phyloP scores from a whole-genome alignment of 2,113 vertebrate species.

The Aphelocoma coerulescens region DNA sequence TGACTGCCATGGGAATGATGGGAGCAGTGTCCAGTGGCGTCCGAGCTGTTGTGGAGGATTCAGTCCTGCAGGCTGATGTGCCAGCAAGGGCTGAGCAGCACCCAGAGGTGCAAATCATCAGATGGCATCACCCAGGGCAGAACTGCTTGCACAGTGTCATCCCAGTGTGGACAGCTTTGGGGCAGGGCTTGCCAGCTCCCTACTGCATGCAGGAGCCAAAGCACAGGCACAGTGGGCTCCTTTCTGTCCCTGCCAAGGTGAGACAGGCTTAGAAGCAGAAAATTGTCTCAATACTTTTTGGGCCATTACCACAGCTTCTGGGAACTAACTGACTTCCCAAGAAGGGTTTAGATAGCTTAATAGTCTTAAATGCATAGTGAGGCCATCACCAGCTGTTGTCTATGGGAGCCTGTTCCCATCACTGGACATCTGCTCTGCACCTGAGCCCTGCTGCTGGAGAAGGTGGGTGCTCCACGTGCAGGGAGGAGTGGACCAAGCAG shows the following conservation, averaged over 20 bases:
- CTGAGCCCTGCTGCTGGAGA: fast-evolving
- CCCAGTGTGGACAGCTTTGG: not conserved
- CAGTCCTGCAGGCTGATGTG: fast-evolving
- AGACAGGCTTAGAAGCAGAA: not conserved
- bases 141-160: not conserved
- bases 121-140: not conserved
- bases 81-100: not conserved
- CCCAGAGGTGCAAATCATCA: not conserved
- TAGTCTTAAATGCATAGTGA: not conserved
- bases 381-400: not conserved
- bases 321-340: not conserved
- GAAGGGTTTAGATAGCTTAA: not conserved
- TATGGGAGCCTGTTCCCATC: not conserved
- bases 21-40: not conserved
- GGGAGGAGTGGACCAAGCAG: not conserved
- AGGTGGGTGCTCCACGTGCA: not conserved
- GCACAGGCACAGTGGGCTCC: not conserved
- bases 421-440: not conserved
- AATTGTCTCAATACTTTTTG: not conserved
- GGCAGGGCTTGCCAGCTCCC: not conserved
- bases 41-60: fast-evolving
- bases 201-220: not conserved
- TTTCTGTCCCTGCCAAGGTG: not conserved
- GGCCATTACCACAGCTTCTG: not conserved
- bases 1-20: not conserved